Percentiles rank a stretch among this genome's conserved stretches.
These are phyloP conservation scores for Aegithalos caudatus DNA, from an alignment of 2,113 vertebrate species.

Conservation along the genomic window DNA sequence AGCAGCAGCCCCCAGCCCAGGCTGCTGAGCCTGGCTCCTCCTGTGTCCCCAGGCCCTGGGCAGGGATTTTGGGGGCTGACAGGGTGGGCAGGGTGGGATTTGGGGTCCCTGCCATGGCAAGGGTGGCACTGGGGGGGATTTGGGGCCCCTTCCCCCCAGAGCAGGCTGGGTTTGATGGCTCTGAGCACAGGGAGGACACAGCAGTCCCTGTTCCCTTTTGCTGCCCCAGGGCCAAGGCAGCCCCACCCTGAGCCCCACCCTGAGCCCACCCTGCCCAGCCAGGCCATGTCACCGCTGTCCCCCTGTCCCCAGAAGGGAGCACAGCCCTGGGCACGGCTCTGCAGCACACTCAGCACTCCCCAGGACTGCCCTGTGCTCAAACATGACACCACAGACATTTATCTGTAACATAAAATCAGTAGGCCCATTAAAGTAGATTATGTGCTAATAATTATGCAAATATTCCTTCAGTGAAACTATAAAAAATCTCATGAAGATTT, in stretches of 20 bases:
- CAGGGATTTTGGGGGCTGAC: neutral
- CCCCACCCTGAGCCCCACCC: too few relatives aligned
- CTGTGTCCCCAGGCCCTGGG: neutral
- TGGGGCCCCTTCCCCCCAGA: too few relatives aligned
- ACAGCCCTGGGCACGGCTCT: fast-evolving
- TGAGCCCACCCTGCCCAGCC: neutral
- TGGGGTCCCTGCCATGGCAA: neutral
- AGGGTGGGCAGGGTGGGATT: neutral
- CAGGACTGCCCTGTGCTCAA: neutral
- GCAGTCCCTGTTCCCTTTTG: fast-evolving
- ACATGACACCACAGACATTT: neutral
- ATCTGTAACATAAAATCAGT: conserved; percentile 10
- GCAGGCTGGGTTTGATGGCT: too few relatives aligned
- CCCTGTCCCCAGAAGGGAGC: neutral
- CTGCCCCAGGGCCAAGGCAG: neutral
- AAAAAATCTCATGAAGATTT: conserved; percentile 65
- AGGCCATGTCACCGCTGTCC: too few relatives aligned
- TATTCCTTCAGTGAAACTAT: conserved; percentile 65
- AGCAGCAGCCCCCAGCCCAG: neutral
- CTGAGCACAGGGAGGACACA: neutral
- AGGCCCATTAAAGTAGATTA: conserved; percentile 56
- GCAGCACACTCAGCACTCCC: neutral
- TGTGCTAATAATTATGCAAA: conserved; percentile 71
- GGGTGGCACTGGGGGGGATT: fast-evolving
- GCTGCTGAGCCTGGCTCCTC: fast-evolving